Evolutionary conservation across 1,140 invertebrate species (phyloP).

Genomic region (Scylla paramamosain): DNA sequence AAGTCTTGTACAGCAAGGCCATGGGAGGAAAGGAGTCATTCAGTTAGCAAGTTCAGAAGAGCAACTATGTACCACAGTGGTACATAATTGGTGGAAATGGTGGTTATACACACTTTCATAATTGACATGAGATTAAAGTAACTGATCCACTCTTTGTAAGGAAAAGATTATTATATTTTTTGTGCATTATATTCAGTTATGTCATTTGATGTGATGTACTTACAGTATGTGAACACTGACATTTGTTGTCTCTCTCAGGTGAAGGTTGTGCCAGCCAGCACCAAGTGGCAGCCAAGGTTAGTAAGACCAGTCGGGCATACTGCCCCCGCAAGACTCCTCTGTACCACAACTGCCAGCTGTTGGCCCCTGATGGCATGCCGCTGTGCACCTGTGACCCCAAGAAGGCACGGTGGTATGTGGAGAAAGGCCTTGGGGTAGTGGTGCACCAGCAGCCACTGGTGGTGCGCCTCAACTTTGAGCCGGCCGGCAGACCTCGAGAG

Average conservation of each 20-base stretch:
- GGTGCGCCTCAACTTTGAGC: slow-evolving; percentile 89
- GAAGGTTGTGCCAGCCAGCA: background rate
- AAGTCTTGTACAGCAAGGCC: too few relatives aligned
- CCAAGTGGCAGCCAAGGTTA: background rate
- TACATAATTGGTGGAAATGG: too few relatives aligned
- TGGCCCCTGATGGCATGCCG: slow-evolving; percentile 89
- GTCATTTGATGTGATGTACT: too few relatives aligned
- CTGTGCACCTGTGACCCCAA: slow-evolving; percentile 90
- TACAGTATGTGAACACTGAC: background rate
- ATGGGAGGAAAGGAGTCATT: too few relatives aligned
- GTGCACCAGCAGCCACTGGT: slow-evolving; percentile 87
- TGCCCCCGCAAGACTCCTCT: slow-evolving; percentile 85
- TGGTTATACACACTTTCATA: too few relatives aligned
- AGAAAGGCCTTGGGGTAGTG: slow-evolving; percentile 85
- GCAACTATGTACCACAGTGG: too few relatives aligned
- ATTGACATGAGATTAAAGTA: too few relatives aligned
- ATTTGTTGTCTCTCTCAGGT: background rate
- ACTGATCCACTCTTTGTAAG: too few relatives aligned
- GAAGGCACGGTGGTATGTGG: slow-evolving; percentile 88
- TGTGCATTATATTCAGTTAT: too few relatives aligned
- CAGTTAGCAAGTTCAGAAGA: too few relatives aligned
- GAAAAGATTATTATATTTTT: too few relatives aligned
- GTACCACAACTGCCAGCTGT: slow-evolving; percentile 90
- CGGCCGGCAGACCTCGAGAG: slow-evolving; percentile 87
- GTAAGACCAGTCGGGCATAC: background rate